phyloP scores from a whole-genome alignment of 2,113 vertebrate species.

The Xiphorhynchus elegans region DNA sequence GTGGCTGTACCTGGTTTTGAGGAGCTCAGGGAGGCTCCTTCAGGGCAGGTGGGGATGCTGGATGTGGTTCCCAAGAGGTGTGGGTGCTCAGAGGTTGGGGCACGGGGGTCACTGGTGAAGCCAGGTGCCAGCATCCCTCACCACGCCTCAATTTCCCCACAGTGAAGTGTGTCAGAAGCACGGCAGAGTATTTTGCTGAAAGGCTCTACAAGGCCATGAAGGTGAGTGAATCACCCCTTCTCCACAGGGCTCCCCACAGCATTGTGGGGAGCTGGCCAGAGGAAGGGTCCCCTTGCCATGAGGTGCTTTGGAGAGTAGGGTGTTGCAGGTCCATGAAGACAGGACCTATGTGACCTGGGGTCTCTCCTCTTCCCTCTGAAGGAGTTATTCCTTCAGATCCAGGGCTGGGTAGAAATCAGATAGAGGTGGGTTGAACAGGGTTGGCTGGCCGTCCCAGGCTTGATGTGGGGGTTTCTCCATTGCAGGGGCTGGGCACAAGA shows the following conservation, averaged over 20 bases:
- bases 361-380: neutral
- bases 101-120: neutral
- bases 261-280: rapidly evolving
- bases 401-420: neutral
- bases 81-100: neutral
- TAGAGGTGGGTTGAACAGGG: neutral
- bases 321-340: neutral
- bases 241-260: neutral
- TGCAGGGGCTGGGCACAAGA: constrained; percentile 89
- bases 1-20: neutral
- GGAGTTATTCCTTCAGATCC: neutral
- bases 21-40: neutral
- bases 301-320: neutral
- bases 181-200: constrained; percentile 89
- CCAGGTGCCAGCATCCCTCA: neutral
- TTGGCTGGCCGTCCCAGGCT: neutral
- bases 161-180: constrained; percentile 92
- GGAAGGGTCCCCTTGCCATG: rapidly evolving
- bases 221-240: constrained; percentile 71
- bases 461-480: neutral
- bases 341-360: neutral
- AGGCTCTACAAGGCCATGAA: constrained; percentile 97
- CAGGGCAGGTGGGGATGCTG: neutral
- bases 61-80: neutral
- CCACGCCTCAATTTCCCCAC: neutral